A percentile compares a stretch with the other conserved stretches of the same genome.
These are phyloP conservation scores for Patella caerulea DNA, from an alignment of 2,888 invertebrate species.

Conservation along the genomic window DNA sequence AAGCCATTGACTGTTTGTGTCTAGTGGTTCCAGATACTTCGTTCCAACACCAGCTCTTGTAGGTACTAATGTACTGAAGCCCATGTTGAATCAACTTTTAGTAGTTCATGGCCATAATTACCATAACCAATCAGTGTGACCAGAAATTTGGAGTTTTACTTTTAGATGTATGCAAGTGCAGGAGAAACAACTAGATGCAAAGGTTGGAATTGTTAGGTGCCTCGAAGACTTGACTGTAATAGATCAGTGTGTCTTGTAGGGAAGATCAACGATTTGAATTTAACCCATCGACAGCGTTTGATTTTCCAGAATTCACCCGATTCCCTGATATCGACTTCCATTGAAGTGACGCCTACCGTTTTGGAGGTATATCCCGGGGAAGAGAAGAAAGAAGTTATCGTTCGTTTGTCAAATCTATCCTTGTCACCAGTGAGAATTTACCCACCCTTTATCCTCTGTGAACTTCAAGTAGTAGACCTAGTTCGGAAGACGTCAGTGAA, in stretches of 20 bases:
- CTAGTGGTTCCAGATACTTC: constrained; percentile 5
- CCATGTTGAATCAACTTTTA: neutral
- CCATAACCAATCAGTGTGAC: neutral
- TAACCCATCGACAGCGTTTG: no score
- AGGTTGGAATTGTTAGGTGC: no score
- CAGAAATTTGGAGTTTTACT: neutral
- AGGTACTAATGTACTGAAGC: neutral
- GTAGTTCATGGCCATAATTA: neutral
- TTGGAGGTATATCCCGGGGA: neutral
- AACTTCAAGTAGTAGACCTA: neutral
- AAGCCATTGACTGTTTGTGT: neutral
- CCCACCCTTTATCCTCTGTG: neutral
- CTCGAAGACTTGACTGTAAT: no score
- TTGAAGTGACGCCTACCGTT: no score
- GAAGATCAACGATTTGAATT: no score
- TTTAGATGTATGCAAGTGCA: neutral
- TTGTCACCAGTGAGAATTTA: neutral
- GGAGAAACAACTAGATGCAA: no score
- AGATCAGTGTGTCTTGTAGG: no score
- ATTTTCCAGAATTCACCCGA: no score
- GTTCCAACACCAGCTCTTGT: neutral
- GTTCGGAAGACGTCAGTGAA: neutral
- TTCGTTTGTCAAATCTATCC: neutral
- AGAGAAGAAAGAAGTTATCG: neutral
- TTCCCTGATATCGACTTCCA: no score